These are phyloP conservation scores for Zeugodacus cucurbitae DNA, from an alignment of 1,140 invertebrate species.

Conservation along the genomic window DNA sequence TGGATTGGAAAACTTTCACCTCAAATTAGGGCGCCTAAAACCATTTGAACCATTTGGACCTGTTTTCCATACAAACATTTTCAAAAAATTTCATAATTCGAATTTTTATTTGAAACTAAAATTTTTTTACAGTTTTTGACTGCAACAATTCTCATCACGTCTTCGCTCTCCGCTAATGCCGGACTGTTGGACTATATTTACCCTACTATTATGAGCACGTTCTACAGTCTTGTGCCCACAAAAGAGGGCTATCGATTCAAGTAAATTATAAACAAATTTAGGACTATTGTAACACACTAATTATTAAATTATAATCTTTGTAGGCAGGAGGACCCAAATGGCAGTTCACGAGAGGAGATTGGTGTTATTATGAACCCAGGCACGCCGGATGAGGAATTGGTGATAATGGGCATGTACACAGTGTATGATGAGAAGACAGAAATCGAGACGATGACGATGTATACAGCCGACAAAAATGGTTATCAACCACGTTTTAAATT, in stretches of 20 bases:
- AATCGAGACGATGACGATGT: conserved; percentile 58
- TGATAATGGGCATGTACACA: conserved; percentile 59
- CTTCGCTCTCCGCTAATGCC: conserved; percentile 52
- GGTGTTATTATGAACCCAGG: conserved; percentile 62
- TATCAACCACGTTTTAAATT: conserved; percentile 56
- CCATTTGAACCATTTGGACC: no score
- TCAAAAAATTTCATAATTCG: not conserved
- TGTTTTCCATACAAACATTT: no score
- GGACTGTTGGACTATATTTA: conserved; percentile 51
- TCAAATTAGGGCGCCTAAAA: no score
- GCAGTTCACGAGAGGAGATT: conserved; percentile 59
- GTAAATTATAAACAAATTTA: conserved; percentile 45
- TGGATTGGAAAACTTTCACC: no score
- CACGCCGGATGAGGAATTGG: conserved; percentile 56
- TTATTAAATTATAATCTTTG: not conserved
- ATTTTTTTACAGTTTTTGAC: conserved; percentile 49
- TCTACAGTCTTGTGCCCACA: conserved; percentile 48
- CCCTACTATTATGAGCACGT: conserved; percentile 48
- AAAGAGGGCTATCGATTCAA: conserved; percentile 57
- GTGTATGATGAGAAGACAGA: conserved; percentile 58
- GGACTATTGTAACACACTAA: not conserved
- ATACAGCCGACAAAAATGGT: conserved; percentile 64
- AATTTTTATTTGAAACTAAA: not conserved
- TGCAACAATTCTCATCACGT: conserved; percentile 50
- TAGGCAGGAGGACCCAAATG: conserved; percentile 58